Evolutionary conservation across 1,140 invertebrate species (phyloP).

Genomic region (Eciton burchellii): DNA sequence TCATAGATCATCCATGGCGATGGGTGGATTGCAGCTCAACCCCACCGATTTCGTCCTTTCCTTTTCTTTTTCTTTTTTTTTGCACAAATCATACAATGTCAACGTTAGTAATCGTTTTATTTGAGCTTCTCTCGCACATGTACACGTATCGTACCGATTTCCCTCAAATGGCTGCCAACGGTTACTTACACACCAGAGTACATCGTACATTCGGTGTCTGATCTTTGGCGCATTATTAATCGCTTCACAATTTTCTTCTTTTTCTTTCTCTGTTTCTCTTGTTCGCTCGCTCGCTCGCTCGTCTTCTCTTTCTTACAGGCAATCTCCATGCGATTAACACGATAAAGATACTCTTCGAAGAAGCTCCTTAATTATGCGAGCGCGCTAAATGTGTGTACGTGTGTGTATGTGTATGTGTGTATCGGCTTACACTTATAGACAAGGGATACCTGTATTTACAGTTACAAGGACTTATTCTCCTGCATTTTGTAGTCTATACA

Average conservation of each 20-base stretch:
- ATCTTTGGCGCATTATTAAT: constrained; percentile 72
- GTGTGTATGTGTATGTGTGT: too few species aligned
- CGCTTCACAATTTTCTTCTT: background rate
- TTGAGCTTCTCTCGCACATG: constrained; percentile 64
- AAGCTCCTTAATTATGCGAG: constrained; percentile 81
- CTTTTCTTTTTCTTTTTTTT: constrained; percentile 11
- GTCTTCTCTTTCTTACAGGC: constrained; percentile 61
- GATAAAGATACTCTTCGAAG: constrained; percentile 75
- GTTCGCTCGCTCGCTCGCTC: too few species aligned
- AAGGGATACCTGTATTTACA: constrained; percentile 83
- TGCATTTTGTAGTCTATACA: constrained; percentile 82
- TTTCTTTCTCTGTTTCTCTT: too few species aligned
- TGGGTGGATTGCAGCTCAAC: constrained; percentile 16
- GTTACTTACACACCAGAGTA: constrained; percentile 12
- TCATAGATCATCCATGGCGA: constrained; percentile 62
- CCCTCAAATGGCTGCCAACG: constrained; percentile 54
- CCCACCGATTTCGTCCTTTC: too few species aligned
- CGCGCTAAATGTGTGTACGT: constrained; percentile 70
- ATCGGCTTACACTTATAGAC: constrained; percentile 77
- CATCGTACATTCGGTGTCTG: constrained; percentile 54
- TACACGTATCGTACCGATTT: constrained; percentile 60
- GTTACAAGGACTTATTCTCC: constrained; percentile 79
- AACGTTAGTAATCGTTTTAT: constrained; percentile 69
- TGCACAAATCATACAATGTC: constrained; percentile 62
- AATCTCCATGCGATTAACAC: constrained; percentile 64